Evolutionary conservation across 2,797 vertebrate species (phyloP).

Genomic region (Coregonus sp.): DNA sequence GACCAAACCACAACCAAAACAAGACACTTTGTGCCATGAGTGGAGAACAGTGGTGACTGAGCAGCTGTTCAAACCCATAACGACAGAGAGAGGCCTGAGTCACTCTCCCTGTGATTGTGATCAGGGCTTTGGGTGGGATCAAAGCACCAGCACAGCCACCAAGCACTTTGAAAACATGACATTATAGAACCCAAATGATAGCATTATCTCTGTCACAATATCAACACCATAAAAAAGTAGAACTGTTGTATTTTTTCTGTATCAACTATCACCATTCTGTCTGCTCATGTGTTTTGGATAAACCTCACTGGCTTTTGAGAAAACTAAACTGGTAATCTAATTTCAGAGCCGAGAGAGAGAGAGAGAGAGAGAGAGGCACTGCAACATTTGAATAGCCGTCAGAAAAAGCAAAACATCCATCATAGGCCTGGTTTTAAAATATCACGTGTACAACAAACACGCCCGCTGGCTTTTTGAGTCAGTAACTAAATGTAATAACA

Average conservation of each 20-base stretch:
- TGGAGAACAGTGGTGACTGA: background rate
- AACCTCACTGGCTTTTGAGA: slow-evolving; percentile 11
- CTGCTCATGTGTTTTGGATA: slow-evolving; percentile 4
- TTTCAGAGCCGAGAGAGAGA: slow-evolving; percentile 31
- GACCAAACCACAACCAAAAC: slow-evolving; percentile 16
- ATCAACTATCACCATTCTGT: background rate
- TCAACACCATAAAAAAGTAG: slow-evolving; percentile 16
- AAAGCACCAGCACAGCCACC: slow-evolving; percentile 18
- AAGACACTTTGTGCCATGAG: slow-evolving; percentile 7
- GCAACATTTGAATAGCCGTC: slow-evolving; percentile 24
- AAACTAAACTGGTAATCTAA: slow-evolving; percentile 17
- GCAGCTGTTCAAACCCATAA: slow-evolving; percentile 41
- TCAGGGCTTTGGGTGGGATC: slow-evolving; percentile 26
- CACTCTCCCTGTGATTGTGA: slow-evolving; percentile 32
- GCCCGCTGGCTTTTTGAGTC: slow-evolving; percentile 21
- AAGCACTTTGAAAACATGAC: slow-evolving; percentile 12
- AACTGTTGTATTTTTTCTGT: no score
- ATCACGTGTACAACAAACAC: slow-evolving; percentile 15
- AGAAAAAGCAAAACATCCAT: slow-evolving; percentile 25
- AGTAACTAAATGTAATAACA: slow-evolving; percentile 20
- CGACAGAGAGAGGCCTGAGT: slow-evolving; percentile 23
- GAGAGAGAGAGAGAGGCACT: slow-evolving; percentile 30
- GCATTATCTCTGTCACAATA: slow-evolving; percentile 12
- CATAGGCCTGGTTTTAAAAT: slow-evolving; percentile 30
- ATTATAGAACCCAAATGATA: background rate